Base-by-base conservation (phyloP, 2,888 invertebrate species). In the Agonopterix subpropinquella region DNA sequence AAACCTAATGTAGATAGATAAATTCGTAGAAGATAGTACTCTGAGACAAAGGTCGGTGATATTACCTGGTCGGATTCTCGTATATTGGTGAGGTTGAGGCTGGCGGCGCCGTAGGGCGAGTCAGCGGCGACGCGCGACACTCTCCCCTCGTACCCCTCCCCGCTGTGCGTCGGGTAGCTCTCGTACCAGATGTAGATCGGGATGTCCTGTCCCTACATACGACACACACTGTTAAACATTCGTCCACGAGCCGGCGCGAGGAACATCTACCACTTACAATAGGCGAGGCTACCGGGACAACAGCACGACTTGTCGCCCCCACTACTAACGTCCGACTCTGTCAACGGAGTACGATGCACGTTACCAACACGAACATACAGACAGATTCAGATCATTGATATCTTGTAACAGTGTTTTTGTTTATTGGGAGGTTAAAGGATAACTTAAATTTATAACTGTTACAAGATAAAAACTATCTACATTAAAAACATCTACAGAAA, bases 161-260 rank as follows among this genome's bases (percentile, higher is more conserved):
- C 98, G 84, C 96, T 96, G 91, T 98, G 98, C 61, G 98, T 96
- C 66, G 97, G 97, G 90, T 98, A 98, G 81, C 96, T 96, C 90
- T 97, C 97, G 92, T 97, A 98, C 96, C 97, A 97, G 89, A 98
- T 97, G 92, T 97, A 98, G 86, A 98, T 97, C 68, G 98, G 97
- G 88, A 96, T 95, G 90, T 97, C 96, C 91, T 96, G 94, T 80
- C 96, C 97, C 96, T 97, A 91, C 82, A 43, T 46, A 49, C 49
- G 44, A 52, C 43, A 45, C 45, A 41, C n/a, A n/a, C 46, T 5
- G 36, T 52, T 48, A 52, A 36, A 41, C 18, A 44, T 43, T 36
- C 44, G 45, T 36, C 41, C n/a, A n/a, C 39, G 42, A 18, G 39
- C 47, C 49, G 52, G 52, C 39, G 52, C 52, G 48, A 47, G 41